Evolutionary conservation across 2,797 vertebrate genomes (phyloP).

Genomic region (Psittacula derbiana): DNA sequence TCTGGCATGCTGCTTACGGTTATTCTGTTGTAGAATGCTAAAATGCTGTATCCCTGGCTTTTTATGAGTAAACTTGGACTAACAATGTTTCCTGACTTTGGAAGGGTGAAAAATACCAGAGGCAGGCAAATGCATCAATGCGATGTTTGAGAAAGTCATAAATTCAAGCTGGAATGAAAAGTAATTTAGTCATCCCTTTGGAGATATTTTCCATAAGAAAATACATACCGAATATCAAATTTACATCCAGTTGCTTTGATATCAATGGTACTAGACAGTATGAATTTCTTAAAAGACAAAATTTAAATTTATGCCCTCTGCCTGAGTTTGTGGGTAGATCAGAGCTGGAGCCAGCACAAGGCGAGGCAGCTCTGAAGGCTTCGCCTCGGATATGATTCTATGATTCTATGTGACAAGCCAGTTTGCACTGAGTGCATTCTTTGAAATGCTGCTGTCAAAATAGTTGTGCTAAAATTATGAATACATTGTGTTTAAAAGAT

Average conservation of each 20-base stretch:
- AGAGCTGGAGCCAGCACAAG: not conserved
- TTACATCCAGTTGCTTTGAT: conserved; percentile 6
- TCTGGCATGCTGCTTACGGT: not conserved
- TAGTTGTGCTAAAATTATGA: not conserved
- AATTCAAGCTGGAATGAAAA: not conserved
- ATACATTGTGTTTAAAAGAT: not conserved
- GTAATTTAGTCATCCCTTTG: conserved; percentile 31
- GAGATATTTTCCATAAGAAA: not conserved
- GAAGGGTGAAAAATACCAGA: not conserved
- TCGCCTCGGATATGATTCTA: not conserved
- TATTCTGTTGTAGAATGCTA: not conserved
- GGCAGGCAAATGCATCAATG: not conserved
- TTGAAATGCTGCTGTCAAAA: not conserved
- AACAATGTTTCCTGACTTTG: not conserved
- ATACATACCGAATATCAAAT: not conserved
- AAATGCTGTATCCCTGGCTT: not conserved
- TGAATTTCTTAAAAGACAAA: not conserved
- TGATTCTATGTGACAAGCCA: not conserved
- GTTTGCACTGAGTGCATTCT: not conserved
- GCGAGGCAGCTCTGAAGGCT: not conserved
- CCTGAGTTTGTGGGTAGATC: not conserved
- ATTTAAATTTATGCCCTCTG: not conserved
- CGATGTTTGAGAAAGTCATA: not conserved
- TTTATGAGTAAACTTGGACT: not conserved
- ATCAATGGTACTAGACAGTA: not conserved